Evolutionary conservation across 1,140 invertebrate genomes (phyloP).

Genomic region (Drosophila ohnishii): DNA sequence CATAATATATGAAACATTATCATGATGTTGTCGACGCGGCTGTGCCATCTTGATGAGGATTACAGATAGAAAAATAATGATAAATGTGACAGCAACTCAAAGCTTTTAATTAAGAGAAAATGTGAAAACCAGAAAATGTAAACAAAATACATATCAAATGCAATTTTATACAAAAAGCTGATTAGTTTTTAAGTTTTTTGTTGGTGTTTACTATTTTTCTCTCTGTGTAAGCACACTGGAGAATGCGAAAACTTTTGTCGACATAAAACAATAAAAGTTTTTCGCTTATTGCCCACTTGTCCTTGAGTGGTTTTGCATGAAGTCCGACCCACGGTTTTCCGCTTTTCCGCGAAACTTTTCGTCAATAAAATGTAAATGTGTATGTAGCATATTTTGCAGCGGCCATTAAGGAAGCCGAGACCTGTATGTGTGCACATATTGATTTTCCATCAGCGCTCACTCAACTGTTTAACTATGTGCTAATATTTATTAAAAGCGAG

Average conservation of each 20-base stretch:
- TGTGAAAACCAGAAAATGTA: neutral
- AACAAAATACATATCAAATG: neutral
- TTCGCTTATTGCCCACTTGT: constrained; percentile 80
- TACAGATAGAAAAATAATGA: constrained; percentile 1
- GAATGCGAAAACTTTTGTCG: constrained; percentile 49
- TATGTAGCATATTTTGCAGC: constrained; percentile 29
- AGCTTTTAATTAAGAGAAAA: too few relatives aligned
- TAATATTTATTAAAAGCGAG: constrained; percentile 77
- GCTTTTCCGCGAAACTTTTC: constrained; percentile 56
- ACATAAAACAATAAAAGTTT: constrained; percentile 81
- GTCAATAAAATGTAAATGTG: constrained; percentile 67
- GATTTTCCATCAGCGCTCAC: constrained; percentile 75
- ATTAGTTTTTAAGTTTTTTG: neutral
- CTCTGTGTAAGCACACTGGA: constrained; percentile 6
- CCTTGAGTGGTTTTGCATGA: constrained; percentile 78
- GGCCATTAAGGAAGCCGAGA: constrained; percentile 13
- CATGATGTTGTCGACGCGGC: constrained; percentile 28
- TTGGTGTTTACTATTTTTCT: neutral
- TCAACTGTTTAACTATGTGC: constrained; percentile 77
- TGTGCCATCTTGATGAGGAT: constrained; percentile 26
- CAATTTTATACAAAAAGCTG: neutral
- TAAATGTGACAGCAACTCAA: neutral
- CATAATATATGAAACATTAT: constrained; percentile 71
- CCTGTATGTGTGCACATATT: constrained; percentile 46
- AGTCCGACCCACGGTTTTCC: constrained; percentile 38